Base-by-base conservation (phyloP, 2,888 invertebrate species). In the Sesia bembeciformis region DNA sequence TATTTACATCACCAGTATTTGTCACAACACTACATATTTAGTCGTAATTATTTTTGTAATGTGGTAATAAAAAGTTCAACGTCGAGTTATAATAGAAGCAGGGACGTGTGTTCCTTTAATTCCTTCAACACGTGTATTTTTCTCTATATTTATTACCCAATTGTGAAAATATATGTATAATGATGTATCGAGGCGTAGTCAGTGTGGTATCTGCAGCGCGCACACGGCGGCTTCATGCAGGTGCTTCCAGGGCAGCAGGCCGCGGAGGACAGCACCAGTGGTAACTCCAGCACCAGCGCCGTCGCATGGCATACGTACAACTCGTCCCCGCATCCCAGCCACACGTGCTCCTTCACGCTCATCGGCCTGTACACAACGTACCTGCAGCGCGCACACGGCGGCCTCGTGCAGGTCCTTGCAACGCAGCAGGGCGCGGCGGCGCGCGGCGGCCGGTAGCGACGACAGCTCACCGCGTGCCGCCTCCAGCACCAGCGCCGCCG, bases 261-360 rank as follows among this genome's bases (percentile, higher is more conserved):
- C 81, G 52, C 88, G 81, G 54, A 89, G 80, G 76, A 64, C 53
- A 91, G 84, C 58, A 94, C 92, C 56, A 76, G 81, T 61, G 91
- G 87, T 41, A 93, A 91, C 66, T 92, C 92, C 58, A 97, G 92
- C 65, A 97, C 86, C 62, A 92, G 90, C 56, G 93, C 93, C 39
- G 95, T 93, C 4, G 94, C 95, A 75, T 93, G 92, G 61, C 96
- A 93, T 61, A 97, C 90, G 89, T 97, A 97, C 74, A 94, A 93
- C 79, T 97, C 96, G 74, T 95, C 94, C 54, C 96, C 95, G 79
- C 94, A 93, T 38, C 93, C 93, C 57, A 95, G 92, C 97, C 97
- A 98, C 66, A 94, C 93, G 54, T 95, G 93, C 78, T 97, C 96
- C 84, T 95, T 94, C 72, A 93, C 93, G 61, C 94, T 93, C 73